phyloP scores from a whole-genome alignment of 2,797 vertebrate species.

The Leptodactylus fallax region DNA sequence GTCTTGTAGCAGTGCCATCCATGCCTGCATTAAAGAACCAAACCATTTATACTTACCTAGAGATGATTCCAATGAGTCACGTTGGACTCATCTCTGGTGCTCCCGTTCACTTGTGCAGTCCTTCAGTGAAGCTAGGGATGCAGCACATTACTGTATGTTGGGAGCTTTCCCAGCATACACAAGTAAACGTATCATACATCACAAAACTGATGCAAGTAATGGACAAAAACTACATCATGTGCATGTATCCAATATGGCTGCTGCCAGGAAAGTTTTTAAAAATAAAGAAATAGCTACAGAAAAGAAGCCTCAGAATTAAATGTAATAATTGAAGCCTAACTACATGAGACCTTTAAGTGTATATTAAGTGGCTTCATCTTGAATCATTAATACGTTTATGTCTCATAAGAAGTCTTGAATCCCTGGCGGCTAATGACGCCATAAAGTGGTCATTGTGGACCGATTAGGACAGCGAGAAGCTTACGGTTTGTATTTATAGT shows the following conservation, averaged over 20 bases:
- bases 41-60: too few relatives aligned
- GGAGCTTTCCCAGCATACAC: too few relatives aligned
- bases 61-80: too few relatives aligned
- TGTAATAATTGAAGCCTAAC: background rate
- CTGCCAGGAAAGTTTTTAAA: background rate
- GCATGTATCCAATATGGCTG: background rate
- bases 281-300: too few relatives aligned
- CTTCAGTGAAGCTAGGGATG: too few relatives aligned
- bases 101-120: too few relatives aligned
- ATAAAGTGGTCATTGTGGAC: slow-evolving; percentile 31
- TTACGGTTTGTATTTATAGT: slow-evolving; percentile 35
- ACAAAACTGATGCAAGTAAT: too few relatives aligned
- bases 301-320: background rate
- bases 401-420: background rate
- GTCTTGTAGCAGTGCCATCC: too few relatives aligned
- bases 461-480: slow-evolving; percentile 2
- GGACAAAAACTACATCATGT: background rate
- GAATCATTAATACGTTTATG: background rate
- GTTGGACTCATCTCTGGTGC: too few relatives aligned
- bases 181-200: too few relatives aligned
- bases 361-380: slow-evolving; percentile 6
- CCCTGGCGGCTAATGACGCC: background rate
- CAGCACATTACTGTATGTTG: too few relatives aligned
- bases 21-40: too few relatives aligned
- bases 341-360: background rate